Conservation (phyloP, 2,797 vertebrate genomes). For the Macropodus opercularis region DNA sequence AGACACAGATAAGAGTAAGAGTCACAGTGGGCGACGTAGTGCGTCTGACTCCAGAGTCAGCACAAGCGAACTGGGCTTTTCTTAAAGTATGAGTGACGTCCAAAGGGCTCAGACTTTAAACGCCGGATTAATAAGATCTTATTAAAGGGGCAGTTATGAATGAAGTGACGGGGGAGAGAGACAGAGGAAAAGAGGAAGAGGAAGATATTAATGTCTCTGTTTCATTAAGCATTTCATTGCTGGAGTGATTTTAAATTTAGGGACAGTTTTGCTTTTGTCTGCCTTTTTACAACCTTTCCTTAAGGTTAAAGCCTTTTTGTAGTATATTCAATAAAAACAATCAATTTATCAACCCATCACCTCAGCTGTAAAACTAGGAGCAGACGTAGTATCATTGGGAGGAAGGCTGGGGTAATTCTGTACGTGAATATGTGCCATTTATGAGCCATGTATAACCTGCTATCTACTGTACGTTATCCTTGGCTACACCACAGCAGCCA, state of each 20-base stretch:
- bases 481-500: constrained; percentile 17
- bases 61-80: constrained; percentile 43
- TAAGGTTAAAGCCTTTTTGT: background rate
- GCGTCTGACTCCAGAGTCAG: constrained; percentile 51
- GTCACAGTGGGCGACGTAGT: constrained; percentile 26
- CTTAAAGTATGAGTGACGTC: constrained; percentile 50
- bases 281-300: background rate
- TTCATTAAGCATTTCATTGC: constrained; percentile 31
- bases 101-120: constrained; percentile 42
- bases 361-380: too few relatives aligned
- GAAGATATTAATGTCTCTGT: constrained; percentile 10
- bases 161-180: constrained; percentile 5
- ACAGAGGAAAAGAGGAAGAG: background rate
- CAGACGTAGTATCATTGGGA: too few relatives aligned
- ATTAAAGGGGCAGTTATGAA: constrained; percentile 54
- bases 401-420: constrained; percentile 17
- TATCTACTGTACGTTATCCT: constrained; percentile 34
- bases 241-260: constrained; percentile 36
- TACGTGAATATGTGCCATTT: background rate
- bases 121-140: constrained; percentile 58
- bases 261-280: constrained; percentile 3
- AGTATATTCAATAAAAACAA: background rate
- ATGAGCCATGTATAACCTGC: constrained; percentile 30
- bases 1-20: constrained; percentile 5
- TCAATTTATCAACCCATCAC: too few relatives aligned